phyloP scores from a whole-genome alignment of 2,888 invertebrate species.

The Autographa gamma region DNA sequence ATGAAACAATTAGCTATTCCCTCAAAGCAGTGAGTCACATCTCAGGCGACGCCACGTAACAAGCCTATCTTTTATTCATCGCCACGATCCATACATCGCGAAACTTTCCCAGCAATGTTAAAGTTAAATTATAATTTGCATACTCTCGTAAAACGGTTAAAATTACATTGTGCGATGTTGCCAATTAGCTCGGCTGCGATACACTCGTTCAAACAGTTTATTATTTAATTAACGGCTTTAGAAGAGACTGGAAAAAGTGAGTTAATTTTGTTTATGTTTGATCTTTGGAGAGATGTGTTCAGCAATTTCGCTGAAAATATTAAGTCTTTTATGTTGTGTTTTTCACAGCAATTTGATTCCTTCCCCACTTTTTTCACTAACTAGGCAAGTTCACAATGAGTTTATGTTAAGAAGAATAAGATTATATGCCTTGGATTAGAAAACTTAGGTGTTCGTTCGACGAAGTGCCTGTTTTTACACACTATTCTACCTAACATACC shows the following conservation, averaged over 20 bases:
- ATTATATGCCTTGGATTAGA: no score
- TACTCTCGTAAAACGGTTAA: slow-evolving; percentile 52
- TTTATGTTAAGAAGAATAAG: no score
- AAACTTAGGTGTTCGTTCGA: background rate
- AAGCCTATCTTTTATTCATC: slow-evolving; percentile 36
- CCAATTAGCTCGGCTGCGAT: slow-evolving; percentile 36
- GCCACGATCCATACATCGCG: slow-evolving; percentile 19
- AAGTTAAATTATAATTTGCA: slow-evolving; percentile 59
- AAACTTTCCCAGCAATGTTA: slow-evolving; percentile 44
- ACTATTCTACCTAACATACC: background rate
- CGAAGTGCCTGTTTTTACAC: background rate
- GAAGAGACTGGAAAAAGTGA: background rate
- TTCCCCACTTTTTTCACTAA: background rate
- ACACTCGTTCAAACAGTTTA: slow-evolving; percentile 30
- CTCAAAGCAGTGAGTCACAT: slow-evolving; percentile 1
- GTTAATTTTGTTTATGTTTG: background rate
- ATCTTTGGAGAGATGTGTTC: background rate
- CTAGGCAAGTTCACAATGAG: no score
- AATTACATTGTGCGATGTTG: slow-evolving; percentile 43
- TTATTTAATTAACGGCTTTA: slow-evolving; percentile 30
- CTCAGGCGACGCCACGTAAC: slow-evolving; percentile 18
- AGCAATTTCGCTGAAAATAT: no score
- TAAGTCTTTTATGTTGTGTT: background rate
- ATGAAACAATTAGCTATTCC: background rate
- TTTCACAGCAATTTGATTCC: background rate